Evolutionary conservation across 1,140 invertebrate genomes (phyloP).

Genomic region (Drosophila dunni): DNA sequence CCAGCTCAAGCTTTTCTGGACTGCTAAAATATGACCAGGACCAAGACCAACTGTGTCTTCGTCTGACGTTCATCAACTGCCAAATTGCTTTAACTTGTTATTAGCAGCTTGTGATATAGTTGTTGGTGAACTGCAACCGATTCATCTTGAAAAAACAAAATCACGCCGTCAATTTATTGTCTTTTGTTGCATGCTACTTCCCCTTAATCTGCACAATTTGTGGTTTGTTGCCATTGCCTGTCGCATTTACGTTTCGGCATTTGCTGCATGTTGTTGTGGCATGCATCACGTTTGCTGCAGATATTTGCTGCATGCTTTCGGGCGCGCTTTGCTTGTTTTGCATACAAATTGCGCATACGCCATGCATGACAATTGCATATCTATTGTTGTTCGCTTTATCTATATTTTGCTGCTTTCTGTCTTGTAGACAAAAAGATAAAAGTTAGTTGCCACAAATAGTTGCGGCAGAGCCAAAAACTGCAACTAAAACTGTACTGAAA

Average conservation of each 20-base stretch:
- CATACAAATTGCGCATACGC: slow-evolving; percentile 70
- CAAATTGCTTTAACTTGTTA: slow-evolving; percentile 36
- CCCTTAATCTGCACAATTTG: slow-evolving; percentile 13
- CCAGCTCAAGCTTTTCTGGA: slow-evolving; percentile 40
- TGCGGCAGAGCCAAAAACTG: background rate
- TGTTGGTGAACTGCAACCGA: slow-evolving; percentile 10
- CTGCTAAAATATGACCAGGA: slow-evolving; percentile 68
- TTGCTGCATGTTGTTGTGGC: slow-evolving; percentile 13
- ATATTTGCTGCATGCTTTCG: slow-evolving; percentile 56
- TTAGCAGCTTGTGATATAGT: slow-evolving; percentile 27
- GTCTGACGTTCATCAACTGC: slow-evolving; percentile 37
- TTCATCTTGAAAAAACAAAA: background rate
- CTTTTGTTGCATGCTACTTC: background rate
- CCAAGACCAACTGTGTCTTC: slow-evolving; percentile 20
- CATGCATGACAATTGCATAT: slow-evolving; percentile 52
- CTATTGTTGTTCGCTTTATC: slow-evolving; percentile 6
- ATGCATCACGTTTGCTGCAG: slow-evolving; percentile 30
- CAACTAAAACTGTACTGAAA: slow-evolving; percentile 12
- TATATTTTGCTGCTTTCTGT: background rate
- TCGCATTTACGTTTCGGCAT: slow-evolving; percentile 15
- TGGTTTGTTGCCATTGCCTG: slow-evolving; percentile 24
- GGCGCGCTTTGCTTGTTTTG: slow-evolving; percentile 37
- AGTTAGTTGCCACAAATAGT: slow-evolving; percentile 26
- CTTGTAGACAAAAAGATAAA: slow-evolving; percentile 17
- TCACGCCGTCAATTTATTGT: slow-evolving; percentile 20